phyloP scores from a whole-genome alignment of 2,797 vertebrate genomes.

The Monodelphis domestica region DNA sequence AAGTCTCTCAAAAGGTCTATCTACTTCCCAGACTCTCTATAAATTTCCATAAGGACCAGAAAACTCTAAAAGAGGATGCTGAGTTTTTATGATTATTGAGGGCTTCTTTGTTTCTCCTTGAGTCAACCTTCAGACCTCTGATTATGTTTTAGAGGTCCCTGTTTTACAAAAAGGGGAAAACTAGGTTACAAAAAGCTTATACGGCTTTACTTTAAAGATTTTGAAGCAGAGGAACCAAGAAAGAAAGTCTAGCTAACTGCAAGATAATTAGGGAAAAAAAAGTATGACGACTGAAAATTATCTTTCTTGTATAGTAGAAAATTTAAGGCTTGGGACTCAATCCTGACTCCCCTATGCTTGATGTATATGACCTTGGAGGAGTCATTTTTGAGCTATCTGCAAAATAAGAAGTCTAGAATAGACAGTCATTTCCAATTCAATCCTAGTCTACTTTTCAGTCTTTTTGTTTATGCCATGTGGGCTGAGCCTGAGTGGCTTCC shows the following conservation, averaged over 20 bases:
- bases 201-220: background rate
- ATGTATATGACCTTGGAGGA: background rate
- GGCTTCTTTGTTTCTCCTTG: background rate
- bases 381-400: background rate
- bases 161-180: background rate
- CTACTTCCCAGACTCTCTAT: background rate
- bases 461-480: background rate
- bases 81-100: conserved; percentile 25
- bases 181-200: conserved; percentile 5
- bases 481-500: background rate
- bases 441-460: background rate
- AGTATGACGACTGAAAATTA: background rate
- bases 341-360: background rate
- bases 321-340: background rate
- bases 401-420: background rate
- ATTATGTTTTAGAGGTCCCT: background rate
- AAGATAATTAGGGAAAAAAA: background rate
- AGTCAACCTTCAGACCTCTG: background rate
- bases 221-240: background rate
- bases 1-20: background rate
- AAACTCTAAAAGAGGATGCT: background rate
- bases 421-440: background rate
- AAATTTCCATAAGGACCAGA: background rate
- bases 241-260: background rate
- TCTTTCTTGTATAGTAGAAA: background rate